Conservation (phyloP, 2,888 invertebrate species). For the Caenorhabditis auriculariae region DNA sequence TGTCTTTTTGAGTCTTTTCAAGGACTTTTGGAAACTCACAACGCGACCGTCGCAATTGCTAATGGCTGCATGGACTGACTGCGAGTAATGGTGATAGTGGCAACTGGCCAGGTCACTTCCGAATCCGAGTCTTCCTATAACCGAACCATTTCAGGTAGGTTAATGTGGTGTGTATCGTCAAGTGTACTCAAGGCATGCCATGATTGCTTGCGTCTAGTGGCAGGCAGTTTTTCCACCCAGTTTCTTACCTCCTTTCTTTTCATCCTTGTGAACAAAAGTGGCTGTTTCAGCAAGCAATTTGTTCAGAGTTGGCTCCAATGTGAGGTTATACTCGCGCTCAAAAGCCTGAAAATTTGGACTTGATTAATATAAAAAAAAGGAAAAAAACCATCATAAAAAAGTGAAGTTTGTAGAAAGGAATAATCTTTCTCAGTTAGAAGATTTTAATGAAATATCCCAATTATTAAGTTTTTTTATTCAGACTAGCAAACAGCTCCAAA, state of each 20-base stretch:
- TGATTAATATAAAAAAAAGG: too few species aligned
- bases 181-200: constrained; percentile 6
- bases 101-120: constrained; percentile 44
- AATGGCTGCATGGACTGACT: constrained; percentile 55
- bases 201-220: too few species aligned
- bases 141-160: background rate
- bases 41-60: constrained; percentile 58
- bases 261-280: constrained; percentile 44
- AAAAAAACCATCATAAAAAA: too few species aligned
- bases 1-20: constrained; percentile 3
- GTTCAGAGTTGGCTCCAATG: constrained; percentile 44
- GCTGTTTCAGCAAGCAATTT: constrained; percentile 41
- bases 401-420: too few species aligned
- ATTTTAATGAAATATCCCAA: too few species aligned
- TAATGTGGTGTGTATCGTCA: background rate
- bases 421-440: too few species aligned
- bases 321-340: constrained; percentile 28
- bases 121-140: constrained; percentile 21
- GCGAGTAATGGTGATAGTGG: constrained; percentile 56
- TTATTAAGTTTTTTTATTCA: too few species aligned
- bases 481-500: too few species aligned
- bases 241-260: constrained; percentile 38
- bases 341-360: constrained; percentile 16
- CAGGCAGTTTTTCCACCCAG: background rate
- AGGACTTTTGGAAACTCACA: constrained; percentile 31